These are phyloP conservation scores for Bombus cullumanus DNA, from an alignment of 1,140 invertebrate genomes.

Conservation along the genomic window DNA sequence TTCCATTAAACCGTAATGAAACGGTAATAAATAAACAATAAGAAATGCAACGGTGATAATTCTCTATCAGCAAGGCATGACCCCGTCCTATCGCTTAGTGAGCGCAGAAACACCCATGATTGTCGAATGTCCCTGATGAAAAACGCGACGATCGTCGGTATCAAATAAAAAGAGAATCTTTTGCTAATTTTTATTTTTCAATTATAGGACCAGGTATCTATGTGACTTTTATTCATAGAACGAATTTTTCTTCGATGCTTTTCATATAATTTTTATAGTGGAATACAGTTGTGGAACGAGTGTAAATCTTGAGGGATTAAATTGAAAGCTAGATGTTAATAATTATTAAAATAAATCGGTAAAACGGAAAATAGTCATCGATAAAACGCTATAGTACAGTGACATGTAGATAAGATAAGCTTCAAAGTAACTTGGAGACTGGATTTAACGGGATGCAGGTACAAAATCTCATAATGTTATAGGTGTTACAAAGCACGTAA, in stretches of 20 bases:
- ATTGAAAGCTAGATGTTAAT: not conserved
- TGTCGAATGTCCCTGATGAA: conserved; percentile 10
- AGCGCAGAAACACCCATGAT: conserved; percentile 37
- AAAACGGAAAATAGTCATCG: not conserved
- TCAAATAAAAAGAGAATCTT: not conserved
- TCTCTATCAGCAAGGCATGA: conserved; percentile 70
- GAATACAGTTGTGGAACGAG: too few species aligned
- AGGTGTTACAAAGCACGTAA: not conserved
- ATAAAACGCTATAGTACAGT: not conserved
- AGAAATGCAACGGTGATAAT: conserved; percentile 65
- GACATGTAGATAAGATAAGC: not conserved
- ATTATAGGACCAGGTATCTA: not conserved
- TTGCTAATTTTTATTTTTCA: not conserved
- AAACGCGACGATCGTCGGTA: conserved; percentile 7
- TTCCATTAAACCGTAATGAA: conserved; percentile 23
- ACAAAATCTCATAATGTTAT: not conserved
- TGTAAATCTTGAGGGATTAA: not conserved
- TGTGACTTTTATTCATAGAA: not conserved
- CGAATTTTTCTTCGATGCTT: too few species aligned
- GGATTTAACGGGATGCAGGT: not conserved
- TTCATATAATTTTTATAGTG: not conserved
- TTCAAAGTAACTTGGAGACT: not conserved
- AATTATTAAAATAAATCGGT: not conserved
- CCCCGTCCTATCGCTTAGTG: conserved; percentile 55
- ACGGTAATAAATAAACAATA: conserved; percentile 70